Percentiles rank a stretch among this genome's conserved stretches.
These are phyloP conservation scores for Malthinus flaveolus DNA, from an alignment of 2,888 invertebrate genomes.

Conservation along the genomic window DNA sequence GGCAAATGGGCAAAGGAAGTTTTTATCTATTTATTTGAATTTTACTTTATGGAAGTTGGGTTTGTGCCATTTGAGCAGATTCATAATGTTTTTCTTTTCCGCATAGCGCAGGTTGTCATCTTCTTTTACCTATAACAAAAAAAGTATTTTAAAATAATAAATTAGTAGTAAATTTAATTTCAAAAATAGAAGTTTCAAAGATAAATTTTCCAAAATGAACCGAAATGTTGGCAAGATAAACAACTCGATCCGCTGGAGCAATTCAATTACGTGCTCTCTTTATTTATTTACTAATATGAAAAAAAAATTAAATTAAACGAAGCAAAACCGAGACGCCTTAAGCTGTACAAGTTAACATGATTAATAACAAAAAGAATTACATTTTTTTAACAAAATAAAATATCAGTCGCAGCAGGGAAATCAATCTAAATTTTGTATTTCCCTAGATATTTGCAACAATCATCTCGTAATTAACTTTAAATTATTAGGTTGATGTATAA, in stretches of 20 bases:
- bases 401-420: neutral
- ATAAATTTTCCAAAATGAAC: neutral
- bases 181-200: neutral
- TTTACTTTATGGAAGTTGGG: conserved; percentile 51
- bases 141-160: neutral
- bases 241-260: neutral
- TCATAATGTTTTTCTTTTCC: conserved; percentile 45
- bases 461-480: too few relatives aligned
- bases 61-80: conserved; percentile 44
- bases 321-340: neutral
- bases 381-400: neutral
- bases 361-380: neutral
- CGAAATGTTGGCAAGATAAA: neutral
- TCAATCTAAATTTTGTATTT: neutral
- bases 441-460: too few relatives aligned
- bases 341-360: neutral
- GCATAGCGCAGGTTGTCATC: conserved; percentile 23
- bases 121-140: conserved; percentile 42
- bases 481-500: too few relatives aligned
- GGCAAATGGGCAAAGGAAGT: conserved; percentile 33
- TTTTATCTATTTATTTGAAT: conserved; percentile 43
- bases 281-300: neutral
- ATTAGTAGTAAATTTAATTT: neutral
- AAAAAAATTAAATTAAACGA: neutral
- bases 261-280: neutral